These are phyloP conservation scores for Empis livida DNA, from an alignment of 2,888 invertebrate species.

Conservation along the genomic window DNA sequence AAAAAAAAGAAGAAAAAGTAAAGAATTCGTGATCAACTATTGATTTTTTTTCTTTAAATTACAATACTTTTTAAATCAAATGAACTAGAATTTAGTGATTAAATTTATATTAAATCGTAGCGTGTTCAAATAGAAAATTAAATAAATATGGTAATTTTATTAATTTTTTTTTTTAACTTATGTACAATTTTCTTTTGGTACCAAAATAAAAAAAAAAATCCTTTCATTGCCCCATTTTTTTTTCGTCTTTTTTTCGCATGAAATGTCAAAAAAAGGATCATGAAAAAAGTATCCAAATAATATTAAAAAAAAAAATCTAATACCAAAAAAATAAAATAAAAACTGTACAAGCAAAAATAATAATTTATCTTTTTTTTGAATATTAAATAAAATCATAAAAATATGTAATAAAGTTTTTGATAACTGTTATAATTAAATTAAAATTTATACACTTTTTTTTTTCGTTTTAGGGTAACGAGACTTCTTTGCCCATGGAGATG, in stretches of 20 bases:
- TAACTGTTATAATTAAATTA: background rate
- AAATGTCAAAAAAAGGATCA: too few species aligned
- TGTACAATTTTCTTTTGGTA: too few species aligned
- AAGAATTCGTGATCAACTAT: too few species aligned
- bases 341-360: background rate
- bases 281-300: too few species aligned
- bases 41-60: too few species aligned
- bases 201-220: too few species aligned
- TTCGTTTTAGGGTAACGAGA: conserved; percentile 63
- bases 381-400: background rate
- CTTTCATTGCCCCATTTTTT: too few species aligned
- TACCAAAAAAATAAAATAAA: background rate
- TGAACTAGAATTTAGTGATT: background rate
- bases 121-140: conserved; percentile 9
- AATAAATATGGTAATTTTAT: conserved; percentile 9
- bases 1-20: too few species aligned
- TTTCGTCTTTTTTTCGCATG: too few species aligned
- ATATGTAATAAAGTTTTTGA: background rate
- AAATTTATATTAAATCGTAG: conserved; percentile 10
- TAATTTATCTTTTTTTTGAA: background rate
- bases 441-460: background rate
- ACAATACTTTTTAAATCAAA: too few species aligned
- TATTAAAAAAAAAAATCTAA: too few species aligned
- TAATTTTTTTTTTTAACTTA: too few species aligned
- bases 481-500: conserved; percentile 69